Evolutionary conservation across 2,113 vertebrate species (phyloP).

Genomic region (Leucoraja erinaceus): DNA sequence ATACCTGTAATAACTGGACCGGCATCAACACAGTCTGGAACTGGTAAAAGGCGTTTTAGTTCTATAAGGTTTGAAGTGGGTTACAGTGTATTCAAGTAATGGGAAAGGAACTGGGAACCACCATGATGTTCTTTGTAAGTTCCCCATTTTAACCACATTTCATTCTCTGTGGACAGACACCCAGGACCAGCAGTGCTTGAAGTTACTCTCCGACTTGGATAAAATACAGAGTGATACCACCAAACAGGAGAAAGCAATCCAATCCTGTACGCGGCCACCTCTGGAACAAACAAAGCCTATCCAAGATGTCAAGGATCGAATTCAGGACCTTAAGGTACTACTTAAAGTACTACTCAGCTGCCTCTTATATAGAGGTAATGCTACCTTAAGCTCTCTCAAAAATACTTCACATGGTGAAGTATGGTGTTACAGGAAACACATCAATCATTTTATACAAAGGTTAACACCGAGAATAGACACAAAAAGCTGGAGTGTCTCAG

Average conservation of each 20-base stretch:
- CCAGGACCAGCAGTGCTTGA: slow-evolving; percentile 76
- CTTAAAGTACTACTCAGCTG: neutral
- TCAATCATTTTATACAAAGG: neutral
- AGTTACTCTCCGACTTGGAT: slow-evolving; percentile 83
- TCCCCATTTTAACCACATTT: neutral
- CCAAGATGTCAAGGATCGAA: slow-evolving; percentile 79
- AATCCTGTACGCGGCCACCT: slow-evolving; percentile 70
- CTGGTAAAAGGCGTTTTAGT: neutral
- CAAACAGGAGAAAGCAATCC: slow-evolving; percentile 83
- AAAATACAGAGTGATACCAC: slow-evolving; percentile 76
- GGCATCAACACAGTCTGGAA: neutral
- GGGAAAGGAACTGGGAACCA: neutral
- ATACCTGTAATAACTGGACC: too few species aligned
- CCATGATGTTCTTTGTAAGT: slow-evolving; percentile 52
- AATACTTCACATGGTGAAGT: neutral
- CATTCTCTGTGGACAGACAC: slow-evolving; percentile 53
- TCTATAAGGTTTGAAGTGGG: neutral
- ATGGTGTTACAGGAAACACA: neutral
- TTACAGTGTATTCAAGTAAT: neutral
- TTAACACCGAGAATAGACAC: too few species aligned
- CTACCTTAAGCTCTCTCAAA: neutral
- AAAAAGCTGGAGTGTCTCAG: too few species aligned
- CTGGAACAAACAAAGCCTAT: slow-evolving; percentile 78
- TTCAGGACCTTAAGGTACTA: slow-evolving; percentile 76
- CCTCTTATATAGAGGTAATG: neutral